phyloP scores from a whole-genome alignment of 1,140 invertebrate species.

The Eumeta japonica region DNA sequence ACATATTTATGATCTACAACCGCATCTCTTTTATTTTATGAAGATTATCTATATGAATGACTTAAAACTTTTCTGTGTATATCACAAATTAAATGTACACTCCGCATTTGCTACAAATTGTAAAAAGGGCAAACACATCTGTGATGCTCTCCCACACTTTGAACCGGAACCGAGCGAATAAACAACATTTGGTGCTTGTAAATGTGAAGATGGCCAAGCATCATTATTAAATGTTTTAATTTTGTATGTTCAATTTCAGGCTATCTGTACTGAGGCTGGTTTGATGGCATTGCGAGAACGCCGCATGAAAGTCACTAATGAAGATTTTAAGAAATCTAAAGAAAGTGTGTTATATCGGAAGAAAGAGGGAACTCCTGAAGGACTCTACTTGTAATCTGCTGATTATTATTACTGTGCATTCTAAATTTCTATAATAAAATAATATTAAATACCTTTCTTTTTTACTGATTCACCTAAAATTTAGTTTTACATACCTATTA shows the following conservation, averaged over 20 bases:
- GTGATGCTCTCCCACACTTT: too few species aligned
- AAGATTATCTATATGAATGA: too few species aligned
- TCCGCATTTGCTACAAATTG: too few species aligned
- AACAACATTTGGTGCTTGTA: too few species aligned
- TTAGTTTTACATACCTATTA: not conserved
- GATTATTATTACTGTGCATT: not conserved
- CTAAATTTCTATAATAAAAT: not conserved
- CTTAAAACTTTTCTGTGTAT: too few species aligned
- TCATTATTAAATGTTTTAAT: too few species aligned
- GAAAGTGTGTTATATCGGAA: conserved; percentile 99
- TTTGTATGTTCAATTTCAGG: conserved; percentile 59
- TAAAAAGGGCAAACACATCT: too few species aligned
- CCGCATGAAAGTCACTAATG: conserved; percentile 99
- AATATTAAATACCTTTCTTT: not conserved
- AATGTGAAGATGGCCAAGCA: too few species aligned
- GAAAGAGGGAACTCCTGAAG: conserved; percentile 98
- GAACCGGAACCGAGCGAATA: too few species aligned
- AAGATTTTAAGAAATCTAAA: conserved; percentile 99
- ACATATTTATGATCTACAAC: too few species aligned
- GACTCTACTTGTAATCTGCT: conserved; percentile 88
- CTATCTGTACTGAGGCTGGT: conserved; percentile 99
- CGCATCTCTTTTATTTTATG: too few species aligned
- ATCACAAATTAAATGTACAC: too few species aligned
- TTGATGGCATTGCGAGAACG: conserved; percentile 95
- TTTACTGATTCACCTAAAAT: not conserved